Evolutionary conservation across 2,888 invertebrate species (phyloP), one percentile per base, ranked within the genome.

Genomic region (Rhopalosiphum nymphaeae): DNA sequence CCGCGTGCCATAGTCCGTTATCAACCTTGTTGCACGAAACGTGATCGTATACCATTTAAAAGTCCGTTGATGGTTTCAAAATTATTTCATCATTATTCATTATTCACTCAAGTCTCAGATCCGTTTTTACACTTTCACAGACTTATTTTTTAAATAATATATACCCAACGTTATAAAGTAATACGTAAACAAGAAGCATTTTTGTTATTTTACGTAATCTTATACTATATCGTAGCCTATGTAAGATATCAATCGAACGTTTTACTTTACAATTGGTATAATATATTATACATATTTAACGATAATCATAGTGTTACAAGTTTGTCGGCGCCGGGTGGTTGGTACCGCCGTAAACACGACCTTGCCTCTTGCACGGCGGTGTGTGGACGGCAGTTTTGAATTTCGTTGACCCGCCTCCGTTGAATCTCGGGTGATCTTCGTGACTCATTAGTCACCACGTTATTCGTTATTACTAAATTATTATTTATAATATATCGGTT

Each of bases 311-410:
- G 78, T 16, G n/a, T 16, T 67, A 67, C 67, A 67, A 16, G 67
- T 5, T 67, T 67, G 67, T 67, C 67, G 36, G 9, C 9, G 53
- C 42, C 46, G 53, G 36, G 13, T 0, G n/a, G 87, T 88, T 88
- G 89, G 93, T 57, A 53, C 5, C 89, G 88, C 25, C 44, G 56
- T 67, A 46, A n/a, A 46, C 11, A 88, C 92, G 92, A 92, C 92
- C 92, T 92, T 88, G 92, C 53, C 29, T 36, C 36, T 25, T 78
- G 78, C 21, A 78, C 78, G 1, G 67, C 2, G n/a, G 29, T 16
- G 36, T 44, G 26, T 10, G 36, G 57, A 57, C n/a, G 92, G 10
- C 86, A 46, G 56, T 67, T 93, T 93, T 93, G 78, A 93, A 93
- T 93, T 93, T 93, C 87, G 16, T 88, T 2, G 25, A 44, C 25